Base-by-base conservation (phyloP, 2,113 vertebrate species). In the Tyto alba region DNA sequence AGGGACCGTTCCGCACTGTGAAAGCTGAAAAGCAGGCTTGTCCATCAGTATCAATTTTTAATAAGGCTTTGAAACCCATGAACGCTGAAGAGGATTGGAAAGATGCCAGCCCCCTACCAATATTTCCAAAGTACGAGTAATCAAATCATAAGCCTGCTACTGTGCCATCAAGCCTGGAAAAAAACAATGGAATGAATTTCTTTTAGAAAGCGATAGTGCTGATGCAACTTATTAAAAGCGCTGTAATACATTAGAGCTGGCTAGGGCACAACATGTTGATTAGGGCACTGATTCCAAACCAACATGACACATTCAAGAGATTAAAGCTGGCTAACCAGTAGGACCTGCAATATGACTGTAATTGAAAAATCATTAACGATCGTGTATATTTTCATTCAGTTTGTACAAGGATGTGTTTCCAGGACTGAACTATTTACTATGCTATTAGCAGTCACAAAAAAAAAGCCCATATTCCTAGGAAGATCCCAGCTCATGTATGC, bases 1-100 rank as follows among this genome's bases (percentile, higher is more conserved):
- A 93, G 62, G 88, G 80, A 88, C 17, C 0, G 0, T n/a, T 86
- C 67, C 30, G 45, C 22, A 30, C 10, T 12, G 22, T n/a, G 74
- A 81, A 67, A 69, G 67, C 78, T 93, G 66, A 73, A 95, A 90
- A 92, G 59, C 53, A 80, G 63, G 29, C 80, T 79, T 69, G 74
- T 53, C 89, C 81, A 83, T 91, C 62, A 68, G 8, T 32, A 95
- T 85, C 1, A 90, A 95, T 91, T 96, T 95, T 92, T 95, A 91
- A 94, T 87, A 89, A 66, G 57, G 32, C 53, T 79, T 69, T 75
- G 84, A 91, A 95, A 92, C 78, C 41, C 53, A 79, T 50, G 8
- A 77, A 82, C 89, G 74, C 43, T 89, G 77, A 66, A 76, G 62
- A 82, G 7, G 55, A 34, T 6, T 89, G 91, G 74, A 85, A 82